phyloP scores from a whole-genome alignment of 2,113 vertebrate species.

The Microcebus tavaratra region DNA sequence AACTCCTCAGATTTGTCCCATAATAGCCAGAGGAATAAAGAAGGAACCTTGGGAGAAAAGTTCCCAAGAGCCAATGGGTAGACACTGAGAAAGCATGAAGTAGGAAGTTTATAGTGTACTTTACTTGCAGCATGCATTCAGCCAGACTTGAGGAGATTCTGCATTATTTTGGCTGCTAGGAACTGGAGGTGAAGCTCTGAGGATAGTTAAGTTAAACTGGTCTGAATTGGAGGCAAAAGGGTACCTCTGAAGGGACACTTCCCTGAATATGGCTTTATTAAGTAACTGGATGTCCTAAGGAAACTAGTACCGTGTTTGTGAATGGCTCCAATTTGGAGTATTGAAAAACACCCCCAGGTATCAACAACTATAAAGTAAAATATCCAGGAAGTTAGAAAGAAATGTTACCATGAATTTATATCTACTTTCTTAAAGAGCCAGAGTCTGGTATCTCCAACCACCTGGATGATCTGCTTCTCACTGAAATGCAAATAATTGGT shows the following conservation, averaged over 20 bases:
- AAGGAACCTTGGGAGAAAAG: background rate
- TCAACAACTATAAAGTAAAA: conserved; percentile 6
- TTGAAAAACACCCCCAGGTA: background rate
- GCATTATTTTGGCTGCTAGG: background rate
- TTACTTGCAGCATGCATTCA: background rate
- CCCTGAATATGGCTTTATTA: background rate
- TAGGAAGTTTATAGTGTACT: background rate
- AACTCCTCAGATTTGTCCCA: background rate
- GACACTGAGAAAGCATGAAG: conserved; percentile 30
- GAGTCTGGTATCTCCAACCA: background rate
- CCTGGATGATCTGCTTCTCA: background rate
- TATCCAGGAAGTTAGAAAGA: conserved; percentile 17
- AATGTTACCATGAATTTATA: background rate
- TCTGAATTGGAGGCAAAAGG: background rate
- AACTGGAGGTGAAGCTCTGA: conserved; percentile 36
- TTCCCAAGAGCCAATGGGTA: conserved; percentile 9
- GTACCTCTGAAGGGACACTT: background rate
- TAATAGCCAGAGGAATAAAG: conserved; percentile 20
- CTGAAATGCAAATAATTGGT: background rate
- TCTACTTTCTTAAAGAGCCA: background rate
- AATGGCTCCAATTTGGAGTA: conserved; percentile 32
- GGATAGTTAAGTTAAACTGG: conserved; percentile 7
- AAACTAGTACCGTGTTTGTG: conserved; percentile 21
- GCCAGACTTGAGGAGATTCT: background rate
- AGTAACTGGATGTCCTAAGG: background rate